Conservation (phyloP, 2,888 invertebrate genomes). For the Tetragnatha montana region DNA sequence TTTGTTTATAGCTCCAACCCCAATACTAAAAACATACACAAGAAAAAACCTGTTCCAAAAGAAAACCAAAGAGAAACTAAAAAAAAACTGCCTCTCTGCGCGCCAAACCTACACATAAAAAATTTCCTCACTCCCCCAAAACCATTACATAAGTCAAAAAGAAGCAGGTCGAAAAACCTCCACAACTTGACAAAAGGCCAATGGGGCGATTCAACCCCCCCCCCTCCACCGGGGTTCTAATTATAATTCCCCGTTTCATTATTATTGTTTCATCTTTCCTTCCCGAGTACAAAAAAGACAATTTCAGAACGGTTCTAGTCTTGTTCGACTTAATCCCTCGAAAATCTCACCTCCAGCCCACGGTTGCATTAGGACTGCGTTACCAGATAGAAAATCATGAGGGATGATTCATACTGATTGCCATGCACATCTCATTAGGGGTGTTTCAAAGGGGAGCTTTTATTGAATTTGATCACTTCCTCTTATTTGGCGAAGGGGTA, state of each 20-base stretch:
- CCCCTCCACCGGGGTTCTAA: constrained; percentile 20
- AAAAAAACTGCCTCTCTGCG: too few species aligned
- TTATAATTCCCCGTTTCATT: constrained; percentile 18
- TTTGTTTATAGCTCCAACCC: too few species aligned
- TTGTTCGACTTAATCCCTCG: constrained; percentile 24
- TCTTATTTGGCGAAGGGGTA: background rate
- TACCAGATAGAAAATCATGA: constrained; percentile 16
- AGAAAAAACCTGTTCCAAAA: too few species aligned
- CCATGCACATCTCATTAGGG: constrained; percentile 59
- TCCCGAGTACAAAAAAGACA: constrained; percentile 6
- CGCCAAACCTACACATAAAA: too few species aligned
- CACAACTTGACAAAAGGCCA: constrained; percentile 43
- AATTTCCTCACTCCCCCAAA: too few species aligned
- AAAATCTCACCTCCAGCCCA: constrained; percentile 27
- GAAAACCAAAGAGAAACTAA: too few species aligned
- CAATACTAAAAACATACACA: too few species aligned
- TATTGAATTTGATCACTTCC: background rate
- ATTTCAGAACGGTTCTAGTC: constrained; percentile 11
- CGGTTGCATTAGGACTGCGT: constrained; percentile 32
- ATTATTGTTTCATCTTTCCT: constrained; percentile 12
- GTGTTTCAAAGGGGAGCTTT: constrained; percentile 11
- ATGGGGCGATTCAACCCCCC: constrained; percentile 7
- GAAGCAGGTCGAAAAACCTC: constrained; percentile 16
- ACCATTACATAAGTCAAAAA: too few species aligned
- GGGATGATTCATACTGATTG: constrained; percentile 53